phyloP scores from a whole-genome alignment of 2,797 vertebrate genomes.

The Anguilla megastoma region DNA sequence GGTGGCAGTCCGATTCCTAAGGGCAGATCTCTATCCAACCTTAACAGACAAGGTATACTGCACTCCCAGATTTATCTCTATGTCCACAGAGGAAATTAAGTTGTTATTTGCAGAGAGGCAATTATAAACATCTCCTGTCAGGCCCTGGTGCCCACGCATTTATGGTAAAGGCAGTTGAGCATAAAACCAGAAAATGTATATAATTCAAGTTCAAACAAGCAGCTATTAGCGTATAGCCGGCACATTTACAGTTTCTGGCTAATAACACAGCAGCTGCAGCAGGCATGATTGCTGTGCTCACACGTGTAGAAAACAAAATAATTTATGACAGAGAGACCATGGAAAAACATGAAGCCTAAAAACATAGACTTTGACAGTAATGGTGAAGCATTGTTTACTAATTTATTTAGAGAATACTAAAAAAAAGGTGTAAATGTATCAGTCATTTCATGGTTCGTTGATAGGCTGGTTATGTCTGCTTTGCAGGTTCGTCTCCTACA shows the following conservation, averaged over 20 bases:
- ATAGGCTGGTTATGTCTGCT: not conserved
- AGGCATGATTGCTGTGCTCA: not conserved
- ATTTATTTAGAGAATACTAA: not conserved
- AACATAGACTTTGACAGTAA: not conserved
- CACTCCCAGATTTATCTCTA: not conserved
- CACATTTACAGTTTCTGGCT: not conserved
- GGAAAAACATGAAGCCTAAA: not conserved
- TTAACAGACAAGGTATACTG: constrained; percentile 72
- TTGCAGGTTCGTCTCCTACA: constrained; percentile 75
- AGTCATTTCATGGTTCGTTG: not conserved
- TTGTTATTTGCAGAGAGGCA: constrained; percentile 9
- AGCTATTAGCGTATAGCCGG: not conserved
- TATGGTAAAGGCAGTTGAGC: constrained; percentile 26
- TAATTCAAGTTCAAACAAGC: constrained; percentile 22
- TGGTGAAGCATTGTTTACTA: not conserved
- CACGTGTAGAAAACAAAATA: not conserved
- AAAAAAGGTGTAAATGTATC: not conserved
- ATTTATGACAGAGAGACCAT: not conserved
- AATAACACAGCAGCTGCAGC: not conserved
- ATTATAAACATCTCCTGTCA: too few species aligned
- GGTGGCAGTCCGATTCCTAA: constrained; percentile 73
- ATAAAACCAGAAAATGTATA: not conserved
- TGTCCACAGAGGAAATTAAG: not conserved
- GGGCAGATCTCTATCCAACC: constrained; percentile 70
- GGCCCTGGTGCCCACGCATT: constrained; percentile 34